These are phyloP conservation scores for Spinus olivaceus DNA, from an alignment of 2,797 vertebrate genomes.

Conservation along the genomic window DNA sequence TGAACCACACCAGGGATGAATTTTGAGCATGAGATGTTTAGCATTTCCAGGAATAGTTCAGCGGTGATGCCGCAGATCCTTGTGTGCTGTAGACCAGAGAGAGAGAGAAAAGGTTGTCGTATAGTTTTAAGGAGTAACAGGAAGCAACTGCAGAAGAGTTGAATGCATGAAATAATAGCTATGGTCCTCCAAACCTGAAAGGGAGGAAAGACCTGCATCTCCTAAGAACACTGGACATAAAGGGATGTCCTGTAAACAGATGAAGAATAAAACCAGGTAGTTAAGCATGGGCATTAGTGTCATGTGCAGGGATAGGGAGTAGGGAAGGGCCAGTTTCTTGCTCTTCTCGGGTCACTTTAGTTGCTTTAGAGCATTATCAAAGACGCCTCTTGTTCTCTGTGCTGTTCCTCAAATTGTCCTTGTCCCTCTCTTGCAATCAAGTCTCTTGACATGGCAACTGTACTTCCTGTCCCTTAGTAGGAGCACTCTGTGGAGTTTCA, in stretches of 20 bases:
- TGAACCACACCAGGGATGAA: background rate
- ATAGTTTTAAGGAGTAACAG: background rate
- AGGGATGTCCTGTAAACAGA: background rate
- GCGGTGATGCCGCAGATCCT: background rate
- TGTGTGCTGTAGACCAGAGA: background rate
- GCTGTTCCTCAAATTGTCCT: background rate
- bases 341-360: background rate
- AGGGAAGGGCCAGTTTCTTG: background rate
- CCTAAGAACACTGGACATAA: background rate
- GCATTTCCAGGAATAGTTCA: background rate
- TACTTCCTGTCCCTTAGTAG: background rate
- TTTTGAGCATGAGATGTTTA: background rate
- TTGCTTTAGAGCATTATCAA: background rate
- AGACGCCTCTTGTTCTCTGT: background rate
- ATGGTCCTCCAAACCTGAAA: background rate
- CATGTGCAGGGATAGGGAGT: rapidly evolving
- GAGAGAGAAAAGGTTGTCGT: background rate
- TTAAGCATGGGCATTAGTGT: background rate
- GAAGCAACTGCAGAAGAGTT: background rate
- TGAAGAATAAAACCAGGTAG: background rate
- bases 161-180: background rate
- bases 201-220: background rate
- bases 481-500: background rate
- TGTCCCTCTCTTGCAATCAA: background rate
- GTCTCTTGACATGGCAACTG: background rate